Percentiles rank a stretch among this genome's conserved stretches.
Evolutionary conservation across 2,888 invertebrate species (phyloP).

Genomic region (Iselma pallidipennis): DNA sequence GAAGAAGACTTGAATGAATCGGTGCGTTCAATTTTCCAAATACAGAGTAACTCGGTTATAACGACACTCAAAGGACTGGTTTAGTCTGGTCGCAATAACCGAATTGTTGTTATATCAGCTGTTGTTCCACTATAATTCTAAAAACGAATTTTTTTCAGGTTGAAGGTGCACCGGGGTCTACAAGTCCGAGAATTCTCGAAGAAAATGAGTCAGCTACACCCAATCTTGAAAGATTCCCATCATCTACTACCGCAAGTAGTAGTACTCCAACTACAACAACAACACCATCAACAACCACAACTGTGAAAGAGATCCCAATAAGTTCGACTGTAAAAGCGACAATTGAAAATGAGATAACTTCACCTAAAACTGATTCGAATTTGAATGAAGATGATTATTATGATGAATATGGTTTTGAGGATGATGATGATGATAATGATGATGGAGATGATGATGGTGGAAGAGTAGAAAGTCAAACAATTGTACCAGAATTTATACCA

Average conservation of each 20-base stretch:
- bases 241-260: constrained; percentile 14
- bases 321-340: constrained; percentile 22
- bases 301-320: constrained; percentile 14
- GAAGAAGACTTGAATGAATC: constrained; percentile 36
- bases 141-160: constrained; percentile 16
- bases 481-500: constrained; percentile 40
- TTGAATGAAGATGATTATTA: constrained; percentile 46
- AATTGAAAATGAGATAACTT: constrained; percentile 16
- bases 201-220: not conserved
- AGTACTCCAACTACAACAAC: constrained; percentile 11
- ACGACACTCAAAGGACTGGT: too few species aligned
- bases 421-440: constrained; percentile 57
- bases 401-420: constrained; percentile 43
- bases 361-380: constrained; percentile 17
- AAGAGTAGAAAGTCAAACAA: constrained; percentile 52
- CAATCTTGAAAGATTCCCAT: not conserved
- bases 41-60: too few species aligned
- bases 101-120: too few species aligned
- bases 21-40: constrained; percentile 18
- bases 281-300: constrained; percentile 20
- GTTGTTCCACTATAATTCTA: too few species aligned
- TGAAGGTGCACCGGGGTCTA: not conserved
- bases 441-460: constrained; percentile 51
- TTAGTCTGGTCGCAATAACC: too few species aligned
- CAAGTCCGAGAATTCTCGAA: not conserved